A percentile compares a stretch with the other conserved stretches of the same genome.
phyloP scores from a whole-genome alignment of 2,797 vertebrate genomes.

The Alectoris magna region DNA sequence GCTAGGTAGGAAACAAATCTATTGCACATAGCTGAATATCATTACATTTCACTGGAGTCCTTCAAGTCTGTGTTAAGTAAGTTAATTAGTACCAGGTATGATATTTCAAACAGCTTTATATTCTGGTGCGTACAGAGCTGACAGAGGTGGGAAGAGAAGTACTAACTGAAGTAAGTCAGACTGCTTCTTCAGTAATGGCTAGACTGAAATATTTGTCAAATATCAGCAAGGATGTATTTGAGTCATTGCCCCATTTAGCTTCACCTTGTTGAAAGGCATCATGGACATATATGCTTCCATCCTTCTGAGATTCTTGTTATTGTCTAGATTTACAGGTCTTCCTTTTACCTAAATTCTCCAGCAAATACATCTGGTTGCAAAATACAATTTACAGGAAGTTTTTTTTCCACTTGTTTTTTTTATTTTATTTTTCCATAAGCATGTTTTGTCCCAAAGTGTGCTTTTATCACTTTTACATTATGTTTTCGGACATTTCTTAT shows the following conservation, averaged over 20 bases:
- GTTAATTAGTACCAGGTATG: background rate
- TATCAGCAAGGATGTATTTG: background rate
- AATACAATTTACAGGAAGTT: background rate
- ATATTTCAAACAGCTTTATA: background rate
- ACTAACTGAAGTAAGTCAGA: background rate
- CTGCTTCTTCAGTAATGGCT: background rate
- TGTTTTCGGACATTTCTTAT: background rate
- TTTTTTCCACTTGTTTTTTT: background rate
- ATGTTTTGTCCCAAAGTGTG: background rate
- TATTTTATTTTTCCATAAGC: background rate
- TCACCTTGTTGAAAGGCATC: background rate
- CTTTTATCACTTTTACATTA: background rate
- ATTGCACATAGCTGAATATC: background rate
- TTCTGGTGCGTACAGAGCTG: background rate
- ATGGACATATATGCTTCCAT: background rate
- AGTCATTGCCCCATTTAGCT: background rate
- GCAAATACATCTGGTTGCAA: background rate
- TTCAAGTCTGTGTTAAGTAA: background rate
- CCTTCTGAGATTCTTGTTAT: background rate
- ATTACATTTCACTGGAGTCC: background rate
- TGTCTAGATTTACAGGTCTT: background rate
- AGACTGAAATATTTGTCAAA: background rate
- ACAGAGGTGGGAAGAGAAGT: background rate
- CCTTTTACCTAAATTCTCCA: background rate
- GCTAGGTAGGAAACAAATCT: background rate